These are phyloP conservation scores for Drosophila fungiperda DNA, from an alignment of 2,888 invertebrate genomes.

Conservation along the genomic window DNA sequence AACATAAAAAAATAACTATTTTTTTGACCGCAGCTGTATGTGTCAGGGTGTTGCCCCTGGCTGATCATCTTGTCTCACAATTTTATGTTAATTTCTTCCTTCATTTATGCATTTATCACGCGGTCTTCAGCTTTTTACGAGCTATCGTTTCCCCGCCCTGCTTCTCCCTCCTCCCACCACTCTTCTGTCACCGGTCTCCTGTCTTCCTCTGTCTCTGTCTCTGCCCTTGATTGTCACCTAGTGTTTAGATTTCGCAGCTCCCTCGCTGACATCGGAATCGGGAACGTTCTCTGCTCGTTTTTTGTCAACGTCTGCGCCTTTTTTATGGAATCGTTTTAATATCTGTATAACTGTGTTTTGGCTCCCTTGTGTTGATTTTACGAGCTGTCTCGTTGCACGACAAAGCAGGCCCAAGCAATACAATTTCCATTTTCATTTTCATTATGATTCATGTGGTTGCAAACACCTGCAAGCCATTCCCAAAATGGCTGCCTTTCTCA, in stretches of 20 bases:
- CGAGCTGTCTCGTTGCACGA: constrained; percentile 36
- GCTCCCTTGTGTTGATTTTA: constrained; percentile 53
- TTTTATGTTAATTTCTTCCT: constrained; percentile 74
- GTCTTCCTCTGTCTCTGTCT: constrained; percentile 10
- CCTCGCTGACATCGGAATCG: constrained; percentile 25
- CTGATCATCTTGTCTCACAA: constrained; percentile 59
- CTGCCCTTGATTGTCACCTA: constrained; percentile 67
- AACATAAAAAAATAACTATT: not conserved
- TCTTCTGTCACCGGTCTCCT: not conserved
- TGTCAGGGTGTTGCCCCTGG: constrained; percentile 55
- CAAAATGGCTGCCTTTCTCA: constrained; percentile 12
- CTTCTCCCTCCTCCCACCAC: not conserved
- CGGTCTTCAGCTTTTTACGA: constrained; percentile 71
- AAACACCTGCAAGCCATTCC: constrained; percentile 40
- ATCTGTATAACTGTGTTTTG: constrained; percentile 68
- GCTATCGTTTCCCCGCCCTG: constrained; percentile 32
- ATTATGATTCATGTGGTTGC: constrained; percentile 38
- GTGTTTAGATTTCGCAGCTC: constrained; percentile 63
- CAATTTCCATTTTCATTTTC: constrained; percentile 11
- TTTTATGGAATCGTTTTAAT: constrained; percentile 63
- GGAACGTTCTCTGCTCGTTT: constrained; percentile 5
- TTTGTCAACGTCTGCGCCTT: constrained; percentile 42
- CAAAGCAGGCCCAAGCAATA: constrained; percentile 33
- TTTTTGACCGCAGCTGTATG: not conserved
- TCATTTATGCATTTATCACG: constrained; percentile 66